Evolutionary conservation across 2,888 invertebrate genomes (phyloP).

Genomic region (Cephus rjabovi): DNA sequence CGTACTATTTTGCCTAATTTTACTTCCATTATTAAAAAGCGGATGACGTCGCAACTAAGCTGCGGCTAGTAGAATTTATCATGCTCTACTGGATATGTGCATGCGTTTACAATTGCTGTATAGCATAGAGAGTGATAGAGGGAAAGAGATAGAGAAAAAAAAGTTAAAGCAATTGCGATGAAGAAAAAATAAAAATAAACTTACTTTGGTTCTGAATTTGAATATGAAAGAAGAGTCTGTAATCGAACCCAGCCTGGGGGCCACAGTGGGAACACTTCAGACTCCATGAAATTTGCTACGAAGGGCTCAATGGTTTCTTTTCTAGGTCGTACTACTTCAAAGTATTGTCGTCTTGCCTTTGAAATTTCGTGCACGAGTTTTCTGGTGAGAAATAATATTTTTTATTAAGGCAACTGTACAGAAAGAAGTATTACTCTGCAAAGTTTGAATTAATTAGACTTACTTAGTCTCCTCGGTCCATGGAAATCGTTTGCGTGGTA

Average conservation of each 20-base stretch:
- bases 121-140: not conserved
- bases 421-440: not conserved
- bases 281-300: slow-evolving; percentile 70
- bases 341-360: slow-evolving; percentile 58
- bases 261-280: slow-evolving; percentile 75
- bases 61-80: not conserved
- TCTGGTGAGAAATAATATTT: slow-evolving; percentile 33
- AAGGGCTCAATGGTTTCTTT: slow-evolving; percentile 68
- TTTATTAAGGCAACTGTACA: not conserved
- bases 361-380: slow-evolving; percentile 55
- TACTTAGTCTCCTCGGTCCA: slow-evolving; percentile 78
- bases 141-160: not conserved
- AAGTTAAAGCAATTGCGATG: not conserved
- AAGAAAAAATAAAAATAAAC: slow-evolving; percentile 12
- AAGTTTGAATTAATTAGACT: slow-evolving; percentile 30
- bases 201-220: slow-evolving; percentile 57
- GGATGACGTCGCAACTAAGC: not conserved
- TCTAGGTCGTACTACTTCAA: slow-evolving; percentile 66
- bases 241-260: slow-evolving; percentile 77
- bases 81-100: not conserved
- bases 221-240: slow-evolving; percentile 69
- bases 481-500: slow-evolving; percentile 79
- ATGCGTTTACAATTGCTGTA: not conserved
- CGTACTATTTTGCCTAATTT: not conserved
- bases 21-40: not conserved